phyloP scores from a whole-genome alignment of 2,113 vertebrate genomes.

The Clinocottus analis region DNA sequence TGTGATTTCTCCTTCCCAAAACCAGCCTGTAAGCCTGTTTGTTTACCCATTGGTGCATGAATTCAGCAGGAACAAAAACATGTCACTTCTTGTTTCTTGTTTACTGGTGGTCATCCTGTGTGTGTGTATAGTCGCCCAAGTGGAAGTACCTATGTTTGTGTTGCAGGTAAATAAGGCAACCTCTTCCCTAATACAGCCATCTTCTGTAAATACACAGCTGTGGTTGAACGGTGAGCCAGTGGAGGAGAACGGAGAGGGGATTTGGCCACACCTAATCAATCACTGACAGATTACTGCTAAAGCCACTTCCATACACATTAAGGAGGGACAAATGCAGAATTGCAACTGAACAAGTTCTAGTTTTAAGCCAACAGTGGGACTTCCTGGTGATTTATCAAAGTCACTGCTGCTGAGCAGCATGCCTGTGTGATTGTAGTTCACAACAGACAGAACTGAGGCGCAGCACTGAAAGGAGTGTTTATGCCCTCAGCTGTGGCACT shows the following conservation, averaged over 20 bases:
- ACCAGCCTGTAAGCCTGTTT: conserved; percentile 62
- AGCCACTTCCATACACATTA: conserved; percentile 99
- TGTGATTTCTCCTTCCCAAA: conserved; percentile 51
- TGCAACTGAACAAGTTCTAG: conserved; percentile 99
- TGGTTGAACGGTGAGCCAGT: conserved; percentile 78
- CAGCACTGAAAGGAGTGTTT: conserved; percentile 98
- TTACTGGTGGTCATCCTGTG: conserved; percentile 66
- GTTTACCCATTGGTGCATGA: conserved; percentile 64
- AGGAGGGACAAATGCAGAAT: conserved; percentile 99
- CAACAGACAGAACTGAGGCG: conserved; percentile 94
- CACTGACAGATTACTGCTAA: conserved; percentile 99
- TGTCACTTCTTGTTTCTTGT: conserved; percentile 78
- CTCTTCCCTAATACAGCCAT: conserved; percentile 88
- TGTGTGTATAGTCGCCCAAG: conserved; percentile 82
- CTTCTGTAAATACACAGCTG: conserved; percentile 87
- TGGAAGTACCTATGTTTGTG: conserved; percentile 93
- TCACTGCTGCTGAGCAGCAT: conserved; percentile 96
- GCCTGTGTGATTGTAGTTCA: conserved; percentile 97
- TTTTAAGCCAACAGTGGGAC: conserved; percentile 99
- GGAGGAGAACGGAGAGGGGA: conserved; percentile 88
- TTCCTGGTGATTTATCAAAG: conserved; percentile 99
- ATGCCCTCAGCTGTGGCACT: conserved; percentile 99
- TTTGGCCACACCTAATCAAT: conserved; percentile 97
- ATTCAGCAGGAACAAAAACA: conserved; percentile 70
- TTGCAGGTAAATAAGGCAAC: conserved; percentile 92